Evolutionary conservation across 2,888 invertebrate genomes (phyloP), one percentile per base, ranked within the genome.

Genomic region (Euproctis similis): DNA sequence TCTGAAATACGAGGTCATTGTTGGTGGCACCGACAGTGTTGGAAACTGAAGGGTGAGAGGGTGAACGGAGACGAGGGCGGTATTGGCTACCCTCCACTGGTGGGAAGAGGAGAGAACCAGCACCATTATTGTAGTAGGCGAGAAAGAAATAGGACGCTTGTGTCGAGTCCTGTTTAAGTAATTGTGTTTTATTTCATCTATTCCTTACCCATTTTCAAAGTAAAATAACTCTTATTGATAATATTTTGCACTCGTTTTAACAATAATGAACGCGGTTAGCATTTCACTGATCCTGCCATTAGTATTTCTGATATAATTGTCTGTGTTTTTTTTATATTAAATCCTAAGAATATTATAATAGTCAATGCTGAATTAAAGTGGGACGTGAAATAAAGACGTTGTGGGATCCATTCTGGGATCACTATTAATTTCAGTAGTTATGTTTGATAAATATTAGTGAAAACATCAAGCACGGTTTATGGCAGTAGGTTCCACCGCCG

Each of bases 1-100:
- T 61, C 80, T 82, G 74, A 82, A 84, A 82, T 84, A 84, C 80
- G 82, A 74, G 82, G 82, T 81, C 84, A 78, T 82, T 81, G 82
- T 78, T 76, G 81, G 78, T 78, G 77, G 78, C 78, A 75, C 71
- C 72, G 70, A 68, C 70, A 70, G 72, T 65, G 67, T 64, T 59
- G 69, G 74, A 63, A 63, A 58, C 62, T 56, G 64, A 53, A 52
- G 67, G 60, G 67, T 46, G 58, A 55, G 55, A n/a, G 59, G 40
- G 36, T 5, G 11, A 39, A 44, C 20, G 53, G 49, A 40, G 51
- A 36, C 45, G 52, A 53, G 54, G 63, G 61, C 52, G 59, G 59
- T 49, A 53, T 59, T 55, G 59, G 57, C 45, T n/a, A 39, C 40
- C 47, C 41, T 47, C 51, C 51, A 53, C 57, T 55, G 55, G 60